Evolutionary conservation across 2,888 invertebrate genomes (phyloP).

Genomic region (Margaritifera margaritifera): DNA sequence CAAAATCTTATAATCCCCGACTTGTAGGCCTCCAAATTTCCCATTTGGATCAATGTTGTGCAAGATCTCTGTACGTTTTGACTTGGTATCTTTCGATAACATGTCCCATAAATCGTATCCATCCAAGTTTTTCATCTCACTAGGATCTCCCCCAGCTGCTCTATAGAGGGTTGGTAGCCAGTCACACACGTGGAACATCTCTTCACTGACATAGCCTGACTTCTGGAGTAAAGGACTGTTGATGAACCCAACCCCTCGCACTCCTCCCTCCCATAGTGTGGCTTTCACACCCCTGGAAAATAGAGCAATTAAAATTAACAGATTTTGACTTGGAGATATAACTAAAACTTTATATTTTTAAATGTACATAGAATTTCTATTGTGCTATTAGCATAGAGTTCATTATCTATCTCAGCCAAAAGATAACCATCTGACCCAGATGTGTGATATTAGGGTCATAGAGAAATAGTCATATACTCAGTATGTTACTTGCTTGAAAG

Average conservation of each 20-base stretch:
- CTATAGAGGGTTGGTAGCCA: conserved; percentile 90
- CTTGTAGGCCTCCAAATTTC: conserved; percentile 51
- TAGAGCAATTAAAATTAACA: not conserved
- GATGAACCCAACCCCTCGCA: conserved; percentile 85
- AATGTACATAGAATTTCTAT: not conserved
- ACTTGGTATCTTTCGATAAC: conserved; percentile 78
- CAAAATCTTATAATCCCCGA: conserved; percentile 66
- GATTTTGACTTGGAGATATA: not conserved
- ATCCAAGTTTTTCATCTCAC: conserved; percentile 75
- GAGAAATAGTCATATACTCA: too few species aligned
- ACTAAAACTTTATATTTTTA: not conserved
- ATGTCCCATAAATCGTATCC: conserved; percentile 85
- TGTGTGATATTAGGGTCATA: too few species aligned
- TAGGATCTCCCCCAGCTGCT: conserved; percentile 78
- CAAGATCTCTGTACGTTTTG: conserved; percentile 78
- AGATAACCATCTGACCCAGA: too few species aligned
- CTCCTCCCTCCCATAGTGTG: conserved; percentile 81
- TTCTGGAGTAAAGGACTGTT: conserved; percentile 83
- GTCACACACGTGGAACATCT: conserved; percentile 87
- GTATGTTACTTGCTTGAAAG: too few species aligned
- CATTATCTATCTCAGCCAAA: too few species aligned
- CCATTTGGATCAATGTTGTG: conserved; percentile 66
- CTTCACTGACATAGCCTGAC: conserved; percentile 79
- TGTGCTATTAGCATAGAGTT: too few species aligned
- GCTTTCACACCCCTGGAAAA: conserved; percentile 68